Percentiles rank a stretch among this genome's conserved stretches.
Evolutionary conservation across 2,888 invertebrate genomes (phyloP).

Genomic region (Fragum whitleyi): DNA sequence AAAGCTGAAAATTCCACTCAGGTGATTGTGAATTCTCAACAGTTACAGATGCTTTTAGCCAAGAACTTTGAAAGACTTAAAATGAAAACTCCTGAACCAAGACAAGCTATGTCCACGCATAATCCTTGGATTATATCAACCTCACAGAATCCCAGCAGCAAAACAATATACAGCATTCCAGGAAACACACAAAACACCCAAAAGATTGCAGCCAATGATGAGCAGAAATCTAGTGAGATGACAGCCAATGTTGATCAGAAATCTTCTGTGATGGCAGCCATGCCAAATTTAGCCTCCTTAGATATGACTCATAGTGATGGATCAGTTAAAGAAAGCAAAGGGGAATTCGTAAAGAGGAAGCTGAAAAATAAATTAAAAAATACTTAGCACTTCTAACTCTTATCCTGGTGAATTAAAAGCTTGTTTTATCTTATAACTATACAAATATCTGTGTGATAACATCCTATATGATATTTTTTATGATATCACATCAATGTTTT

Average conservation of each 20-base stretch:
- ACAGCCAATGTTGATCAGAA: too few relatives aligned
- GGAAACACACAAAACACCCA: background rate
- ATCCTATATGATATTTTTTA: too few relatives aligned
- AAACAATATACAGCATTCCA: background rate
- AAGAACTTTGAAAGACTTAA: background rate
- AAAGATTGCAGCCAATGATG: background rate
- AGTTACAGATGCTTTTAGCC: too few relatives aligned
- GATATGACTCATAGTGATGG: constrained; percentile 2
- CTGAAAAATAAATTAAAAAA: background rate
- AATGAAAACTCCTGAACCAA: background rate
- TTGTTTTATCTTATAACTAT: too few relatives aligned
- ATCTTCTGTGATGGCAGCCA: background rate
- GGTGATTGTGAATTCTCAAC: too few relatives aligned
- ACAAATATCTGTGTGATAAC: too few relatives aligned
- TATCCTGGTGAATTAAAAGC: too few relatives aligned
- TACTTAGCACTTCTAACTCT: background rate
- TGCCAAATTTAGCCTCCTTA: background rate
- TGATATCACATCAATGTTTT: too few relatives aligned
- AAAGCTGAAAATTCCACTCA: too few relatives aligned
- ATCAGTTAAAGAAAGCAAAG: background rate
- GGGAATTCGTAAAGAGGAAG: background rate
- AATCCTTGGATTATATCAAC: background rate
- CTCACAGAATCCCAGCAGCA: background rate
- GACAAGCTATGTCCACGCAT: background rate
- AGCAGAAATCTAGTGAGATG: background rate